Percentiles rank a stretch among this genome's conserved stretches.
Evolutionary conservation across 2,113 vertebrate species (phyloP).

Genomic region (Callorhinus ursinus): DNA sequence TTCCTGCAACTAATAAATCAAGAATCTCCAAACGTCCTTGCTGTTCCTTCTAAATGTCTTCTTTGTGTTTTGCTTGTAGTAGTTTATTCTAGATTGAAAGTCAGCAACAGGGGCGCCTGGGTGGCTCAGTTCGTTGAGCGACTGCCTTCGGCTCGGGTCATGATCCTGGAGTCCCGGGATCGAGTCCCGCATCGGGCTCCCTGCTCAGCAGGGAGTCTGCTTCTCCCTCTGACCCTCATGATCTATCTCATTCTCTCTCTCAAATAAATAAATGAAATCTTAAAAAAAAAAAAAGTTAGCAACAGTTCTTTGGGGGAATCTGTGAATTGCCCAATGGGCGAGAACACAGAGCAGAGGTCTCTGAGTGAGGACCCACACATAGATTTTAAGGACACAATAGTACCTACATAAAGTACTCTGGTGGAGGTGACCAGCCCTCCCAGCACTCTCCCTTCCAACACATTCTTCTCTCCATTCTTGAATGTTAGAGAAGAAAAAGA

Average conservation of each 20-base stretch:
- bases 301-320: neutral
- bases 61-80: neutral
- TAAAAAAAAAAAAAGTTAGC: neutral
- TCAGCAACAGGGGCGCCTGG: neutral
- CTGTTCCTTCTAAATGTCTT: neutral
- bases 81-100: neutral
- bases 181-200: too few relatives aligned
- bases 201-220: too few relatives aligned
- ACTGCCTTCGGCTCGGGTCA: too few relatives aligned
- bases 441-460: neutral
- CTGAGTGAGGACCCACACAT: neutral
- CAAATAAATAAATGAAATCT: too few relatives aligned
- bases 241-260: too few relatives aligned
- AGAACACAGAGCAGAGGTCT: neutral
- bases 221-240: too few relatives aligned
- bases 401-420: fast-evolving
- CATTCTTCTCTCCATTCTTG: neutral
- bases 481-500: too few relatives aligned
- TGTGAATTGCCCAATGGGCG: neutral
- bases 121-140: too few relatives aligned
- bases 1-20: neutral
- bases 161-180: too few relatives aligned
- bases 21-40: neutral
- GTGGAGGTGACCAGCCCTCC: neutral
- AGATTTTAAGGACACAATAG: too few relatives aligned